Evolutionary conservation across 2,888 invertebrate species (phyloP).

Genomic region (Copidosoma aretas): DNA sequence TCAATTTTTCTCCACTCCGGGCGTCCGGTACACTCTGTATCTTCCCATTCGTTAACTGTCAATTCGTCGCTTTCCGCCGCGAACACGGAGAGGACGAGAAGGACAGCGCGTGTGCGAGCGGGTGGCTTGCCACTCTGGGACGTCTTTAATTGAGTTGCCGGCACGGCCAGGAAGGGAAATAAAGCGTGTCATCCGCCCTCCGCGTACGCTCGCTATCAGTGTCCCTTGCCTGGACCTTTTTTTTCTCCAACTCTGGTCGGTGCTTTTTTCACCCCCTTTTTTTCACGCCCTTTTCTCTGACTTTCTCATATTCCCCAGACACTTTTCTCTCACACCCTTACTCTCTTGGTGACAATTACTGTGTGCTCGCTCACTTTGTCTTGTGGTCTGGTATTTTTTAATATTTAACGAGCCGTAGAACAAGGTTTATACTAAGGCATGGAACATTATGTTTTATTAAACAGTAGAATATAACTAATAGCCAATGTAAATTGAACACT

Average conservation of each 20-base stretch:
- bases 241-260: neutral
- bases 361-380: neutral
- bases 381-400: too few relatives aligned
- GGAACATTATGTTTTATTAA: too few relatives aligned
- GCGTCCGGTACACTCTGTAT: constrained; percentile 2
- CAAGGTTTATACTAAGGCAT: too few relatives aligned
- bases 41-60: constrained; percentile 29
- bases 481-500: too few relatives aligned
- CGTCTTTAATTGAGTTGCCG: constrained; percentile 62
- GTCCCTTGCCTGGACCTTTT: constrained; percentile 19
- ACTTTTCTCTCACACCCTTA: neutral
- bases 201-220: constrained; percentile 21
- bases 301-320: constrained; percentile 13
- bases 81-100: neutral
- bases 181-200: constrained; percentile 51
- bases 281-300: constrained; percentile 3
- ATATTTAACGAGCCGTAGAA: too few relatives aligned
- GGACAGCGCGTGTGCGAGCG: constrained; percentile 25
- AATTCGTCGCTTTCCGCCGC: constrained; percentile 31
- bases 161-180: constrained; percentile 53
- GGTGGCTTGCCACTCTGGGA: constrained; percentile 53
- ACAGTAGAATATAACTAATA: too few relatives aligned
- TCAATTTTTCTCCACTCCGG: neutral
- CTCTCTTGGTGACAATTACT: constrained; percentile 4
- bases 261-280: constrained; percentile 38